phyloP scores from a whole-genome alignment of 2,113 vertebrate species.

The Ornithorhynchus anatinus region DNA sequence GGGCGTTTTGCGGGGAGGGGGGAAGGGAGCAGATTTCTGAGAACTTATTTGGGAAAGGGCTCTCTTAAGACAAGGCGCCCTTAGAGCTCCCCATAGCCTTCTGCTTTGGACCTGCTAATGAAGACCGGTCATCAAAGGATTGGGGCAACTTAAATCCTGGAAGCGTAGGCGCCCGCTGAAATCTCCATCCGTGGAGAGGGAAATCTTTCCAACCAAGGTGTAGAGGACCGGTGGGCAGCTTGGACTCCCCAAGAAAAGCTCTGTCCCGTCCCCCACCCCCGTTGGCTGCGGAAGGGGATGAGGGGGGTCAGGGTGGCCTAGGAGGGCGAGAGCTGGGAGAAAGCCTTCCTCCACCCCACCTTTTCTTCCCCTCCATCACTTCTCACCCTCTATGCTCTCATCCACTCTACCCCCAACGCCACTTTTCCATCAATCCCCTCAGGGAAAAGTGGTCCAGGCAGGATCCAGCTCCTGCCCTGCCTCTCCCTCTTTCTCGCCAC shows the following conservation, averaged over 20 bases:
- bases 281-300: neutral
- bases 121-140: slow-evolving; percentile 36
- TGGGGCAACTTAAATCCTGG: no score
- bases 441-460: no score
- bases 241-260: neutral
- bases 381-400: neutral
- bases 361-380: neutral
- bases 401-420: no score
- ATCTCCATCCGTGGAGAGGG: no score
- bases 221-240: no score
- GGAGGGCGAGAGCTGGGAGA: neutral
- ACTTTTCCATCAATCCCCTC: no score
- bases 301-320: neutral
- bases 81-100: neutral
- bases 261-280: neutral
- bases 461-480: neutral
- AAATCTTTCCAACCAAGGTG: no score
- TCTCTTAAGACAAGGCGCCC: neutral
- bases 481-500: no score
- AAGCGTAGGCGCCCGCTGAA: no score
- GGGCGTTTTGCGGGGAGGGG: no score
- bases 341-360: neutral
- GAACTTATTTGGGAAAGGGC: neutral
- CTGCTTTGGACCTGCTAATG: slow-evolving; percentile 6
- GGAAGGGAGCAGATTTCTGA: no score